Conservation (phyloP, 2,888 invertebrate genomes). For the Phortica magna region DNA sequence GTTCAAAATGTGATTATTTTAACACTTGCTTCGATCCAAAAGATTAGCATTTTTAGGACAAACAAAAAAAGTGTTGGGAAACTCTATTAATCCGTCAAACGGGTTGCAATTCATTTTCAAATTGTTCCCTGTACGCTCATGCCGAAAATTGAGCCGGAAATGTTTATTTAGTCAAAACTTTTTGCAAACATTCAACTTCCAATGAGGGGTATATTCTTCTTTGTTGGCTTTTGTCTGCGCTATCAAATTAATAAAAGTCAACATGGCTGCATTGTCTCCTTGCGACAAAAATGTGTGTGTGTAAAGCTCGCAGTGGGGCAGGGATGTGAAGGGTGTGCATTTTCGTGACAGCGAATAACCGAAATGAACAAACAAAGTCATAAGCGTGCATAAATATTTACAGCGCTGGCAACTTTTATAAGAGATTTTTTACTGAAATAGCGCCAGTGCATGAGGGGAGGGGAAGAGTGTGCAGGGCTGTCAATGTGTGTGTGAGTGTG, state of each 20-base stretch:
- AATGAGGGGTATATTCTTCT: not conserved
- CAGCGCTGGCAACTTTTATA: slow-evolving; percentile 19
- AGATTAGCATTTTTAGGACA: no score
- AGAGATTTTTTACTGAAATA: not conserved
- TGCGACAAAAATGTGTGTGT: slow-evolving; percentile 4
- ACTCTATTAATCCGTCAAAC: not conserved
- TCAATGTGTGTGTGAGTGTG: slow-evolving; percentile 4
- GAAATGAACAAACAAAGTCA: slow-evolving; percentile 35
- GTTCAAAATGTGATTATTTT: no score
- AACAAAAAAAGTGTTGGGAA: no score
- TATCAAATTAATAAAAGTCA: slow-evolving; percentile 36
- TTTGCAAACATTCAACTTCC: slow-evolving; percentile 5
- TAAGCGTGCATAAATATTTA: slow-evolving; percentile 35
- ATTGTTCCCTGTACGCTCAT: not conserved
- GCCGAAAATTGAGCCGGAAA: slow-evolving; percentile 3
- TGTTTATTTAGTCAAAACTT: slow-evolving; percentile 18
- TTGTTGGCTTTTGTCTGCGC: not conserved
- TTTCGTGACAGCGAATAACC: slow-evolving; percentile 34
- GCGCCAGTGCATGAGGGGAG: not conserved
- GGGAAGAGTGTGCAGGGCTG: not conserved
- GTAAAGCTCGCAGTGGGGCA: not conserved
- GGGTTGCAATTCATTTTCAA: not conserved
- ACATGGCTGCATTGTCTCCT: slow-evolving; percentile 26
- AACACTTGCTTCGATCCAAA: no score
- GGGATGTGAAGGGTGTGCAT: slow-evolving; percentile 7